Percentiles rank a stretch among this genome's conserved stretches.
Evolutionary conservation across 2,113 vertebrate species (phyloP).

Genomic region (Neopipo cinnamomea): DNA sequence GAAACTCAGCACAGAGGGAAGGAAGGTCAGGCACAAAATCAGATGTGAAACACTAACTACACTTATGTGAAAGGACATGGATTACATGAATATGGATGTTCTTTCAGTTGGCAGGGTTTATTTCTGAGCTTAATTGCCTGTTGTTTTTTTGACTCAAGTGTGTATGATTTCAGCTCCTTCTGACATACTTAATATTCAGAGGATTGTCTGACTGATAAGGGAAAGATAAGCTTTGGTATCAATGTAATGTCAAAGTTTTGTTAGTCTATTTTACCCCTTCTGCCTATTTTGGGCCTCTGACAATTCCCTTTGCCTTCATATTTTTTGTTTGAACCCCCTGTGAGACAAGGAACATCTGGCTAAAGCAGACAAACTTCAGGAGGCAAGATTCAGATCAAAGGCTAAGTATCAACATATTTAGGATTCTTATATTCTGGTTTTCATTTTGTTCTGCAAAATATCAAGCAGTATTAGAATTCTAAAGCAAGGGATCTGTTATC

Average conservation of each 20-base stretch:
- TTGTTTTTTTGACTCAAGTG: not conserved
- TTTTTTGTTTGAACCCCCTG: not conserved
- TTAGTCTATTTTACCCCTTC: not conserved
- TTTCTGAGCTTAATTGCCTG: not conserved
- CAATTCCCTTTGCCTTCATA: not conserved
- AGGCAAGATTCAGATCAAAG: not conserved
- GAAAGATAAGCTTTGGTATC: not conserved
- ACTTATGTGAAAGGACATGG: not conserved
- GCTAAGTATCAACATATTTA: not conserved
- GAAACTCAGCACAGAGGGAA: not conserved
- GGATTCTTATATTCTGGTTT: not conserved
- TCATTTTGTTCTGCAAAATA: not conserved
- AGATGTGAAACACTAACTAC: not conserved
- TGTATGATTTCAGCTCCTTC: not conserved
- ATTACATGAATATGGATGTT: not conserved
- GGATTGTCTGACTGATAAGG: not conserved
- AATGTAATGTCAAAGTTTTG: not conserved
- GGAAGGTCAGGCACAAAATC: not conserved
- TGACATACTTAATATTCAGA: accelerated
- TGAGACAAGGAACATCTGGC: not conserved
- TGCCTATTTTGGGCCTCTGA: not conserved
- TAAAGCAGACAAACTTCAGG: not conserved
- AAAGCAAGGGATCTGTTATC: not conserved
- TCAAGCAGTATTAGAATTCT: not conserved
- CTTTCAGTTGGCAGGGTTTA: not conserved